Percentiles rank a stretch among this genome's conserved stretches.
These are phyloP conservation scores for Sesia apiformis DNA, from an alignment of 2,888 invertebrate species.

Conservation along the genomic window DNA sequence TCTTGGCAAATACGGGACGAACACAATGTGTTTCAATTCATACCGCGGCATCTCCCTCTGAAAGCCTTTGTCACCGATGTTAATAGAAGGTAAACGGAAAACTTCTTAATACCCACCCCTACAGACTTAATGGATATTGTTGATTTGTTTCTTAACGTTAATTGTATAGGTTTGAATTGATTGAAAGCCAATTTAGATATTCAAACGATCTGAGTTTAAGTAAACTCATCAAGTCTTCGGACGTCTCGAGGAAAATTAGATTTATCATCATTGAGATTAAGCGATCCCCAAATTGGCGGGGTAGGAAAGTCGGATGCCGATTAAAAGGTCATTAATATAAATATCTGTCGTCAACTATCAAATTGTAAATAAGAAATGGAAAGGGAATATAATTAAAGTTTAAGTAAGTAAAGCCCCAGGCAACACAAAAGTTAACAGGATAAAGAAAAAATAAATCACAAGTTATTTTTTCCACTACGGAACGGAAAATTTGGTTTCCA, in stretches of 20 bases:
- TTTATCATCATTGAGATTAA: not conserved
- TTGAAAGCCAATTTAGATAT: conserved; percentile 13
- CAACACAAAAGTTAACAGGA: no score
- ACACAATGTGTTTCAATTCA: conserved; percentile 27
- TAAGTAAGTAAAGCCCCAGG: no score
- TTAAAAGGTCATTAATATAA: conserved; percentile 7
- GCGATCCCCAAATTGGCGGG: not conserved
- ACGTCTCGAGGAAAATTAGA: conserved; percentile 2
- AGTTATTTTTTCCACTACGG: no score
- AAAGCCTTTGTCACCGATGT: conserved; percentile 12
- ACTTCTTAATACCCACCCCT: conserved; percentile 22
- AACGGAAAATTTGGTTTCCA: no score
- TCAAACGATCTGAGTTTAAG: conserved; percentile 4
- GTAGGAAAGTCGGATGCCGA: not conserved
- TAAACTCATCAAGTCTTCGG: not conserved
- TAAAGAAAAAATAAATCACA: no score
- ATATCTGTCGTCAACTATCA: conserved; percentile 5
- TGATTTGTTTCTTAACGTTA: conserved; percentile 18
- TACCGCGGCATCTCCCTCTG: conserved; percentile 6
- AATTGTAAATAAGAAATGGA: not conserved
- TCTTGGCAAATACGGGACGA: conserved; percentile 17
- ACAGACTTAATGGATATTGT: conserved; percentile 20
- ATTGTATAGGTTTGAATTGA: conserved; percentile 15
- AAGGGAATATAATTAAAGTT: no score
- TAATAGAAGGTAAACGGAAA: conserved; percentile 30